phyloP scores from a whole-genome alignment of 2,113 vertebrate species.

The Pimephales promelas region DNA sequence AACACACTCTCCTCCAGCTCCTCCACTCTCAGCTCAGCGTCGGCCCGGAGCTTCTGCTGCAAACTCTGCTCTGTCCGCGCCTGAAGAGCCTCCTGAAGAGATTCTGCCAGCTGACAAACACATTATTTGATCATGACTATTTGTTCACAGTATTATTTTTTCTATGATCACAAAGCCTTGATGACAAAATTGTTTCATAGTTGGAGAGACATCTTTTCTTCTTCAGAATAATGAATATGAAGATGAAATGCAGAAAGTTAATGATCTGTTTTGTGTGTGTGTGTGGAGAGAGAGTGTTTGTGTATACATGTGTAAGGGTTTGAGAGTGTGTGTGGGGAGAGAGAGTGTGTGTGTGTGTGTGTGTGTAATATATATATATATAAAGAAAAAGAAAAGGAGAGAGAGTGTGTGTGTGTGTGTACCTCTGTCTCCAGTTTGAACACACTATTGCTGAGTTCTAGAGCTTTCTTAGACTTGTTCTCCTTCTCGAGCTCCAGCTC shows the following conservation, averaged over 20 bases:
- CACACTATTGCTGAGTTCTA: constrained; percentile 65
- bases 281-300: too few species aligned
- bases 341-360: too few species aligned
- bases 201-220: too few species aligned
- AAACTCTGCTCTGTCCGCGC: constrained; percentile 62
- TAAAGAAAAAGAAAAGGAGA: too few species aligned
- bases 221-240: too few species aligned
- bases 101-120: constrained; percentile 66
- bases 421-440: constrained; percentile 74
- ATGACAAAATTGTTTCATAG: too few species aligned
- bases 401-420: background rate
- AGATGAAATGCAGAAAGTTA: too few species aligned
- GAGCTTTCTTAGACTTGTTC: constrained; percentile 65
- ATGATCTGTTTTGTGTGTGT: background rate
- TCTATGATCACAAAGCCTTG: too few species aligned
- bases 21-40: constrained; percentile 68
- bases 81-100: constrained; percentile 63
- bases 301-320: background rate
- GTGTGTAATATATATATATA: background rate
- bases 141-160: too few species aligned
- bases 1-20: constrained; percentile 75
- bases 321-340: too few species aligned
- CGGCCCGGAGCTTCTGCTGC: constrained; percentile 73
- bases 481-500: constrained; percentile 68
- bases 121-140: too few species aligned